Percentiles rank a stretch among this genome's conserved stretches.
Evolutionary conservation across 2,888 invertebrate species (phyloP).

Genomic region (Crocallis elinguaria): DNA sequence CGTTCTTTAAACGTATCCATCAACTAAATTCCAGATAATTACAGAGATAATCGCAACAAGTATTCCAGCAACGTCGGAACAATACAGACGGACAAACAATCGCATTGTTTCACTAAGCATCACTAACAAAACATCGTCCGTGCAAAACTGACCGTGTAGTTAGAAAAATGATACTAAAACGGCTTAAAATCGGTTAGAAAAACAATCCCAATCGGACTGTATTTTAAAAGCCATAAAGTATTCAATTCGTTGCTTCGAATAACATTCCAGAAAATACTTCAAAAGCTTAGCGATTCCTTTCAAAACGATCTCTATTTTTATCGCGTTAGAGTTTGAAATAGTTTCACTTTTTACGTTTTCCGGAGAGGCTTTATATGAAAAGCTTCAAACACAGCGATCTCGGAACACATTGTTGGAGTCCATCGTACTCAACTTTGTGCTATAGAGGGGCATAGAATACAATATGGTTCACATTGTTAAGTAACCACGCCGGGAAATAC

Average conservation of each 20-base stretch:
- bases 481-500: background rate
- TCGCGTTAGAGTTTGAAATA: background rate
- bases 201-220: background rate
- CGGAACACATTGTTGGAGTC: conserved; percentile 8
- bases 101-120: conserved; percentile 14
- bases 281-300: background rate
- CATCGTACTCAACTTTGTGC: conserved; percentile 1
- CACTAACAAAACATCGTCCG: conserved; percentile 9
- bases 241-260: background rate
- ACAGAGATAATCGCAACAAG: background rate
- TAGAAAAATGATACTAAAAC: background rate
- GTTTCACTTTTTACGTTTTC: background rate
- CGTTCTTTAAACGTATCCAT: background rate
- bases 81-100: conserved; percentile 12
- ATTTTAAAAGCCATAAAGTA: background rate
- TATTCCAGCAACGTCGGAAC: background rate
- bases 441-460: background rate
- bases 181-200: background rate
- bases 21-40: background rate
- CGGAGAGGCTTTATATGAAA: conserved; percentile 9
- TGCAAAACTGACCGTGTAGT: conserved; percentile 15
- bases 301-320: background rate
- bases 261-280: background rate
- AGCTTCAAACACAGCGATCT: conserved; percentile 10
- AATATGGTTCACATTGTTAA: conserved; percentile 8